Evolutionary conservation across 2,888 invertebrate genomes (phyloP).

Genomic region (Microplitis deprimator): DNA sequence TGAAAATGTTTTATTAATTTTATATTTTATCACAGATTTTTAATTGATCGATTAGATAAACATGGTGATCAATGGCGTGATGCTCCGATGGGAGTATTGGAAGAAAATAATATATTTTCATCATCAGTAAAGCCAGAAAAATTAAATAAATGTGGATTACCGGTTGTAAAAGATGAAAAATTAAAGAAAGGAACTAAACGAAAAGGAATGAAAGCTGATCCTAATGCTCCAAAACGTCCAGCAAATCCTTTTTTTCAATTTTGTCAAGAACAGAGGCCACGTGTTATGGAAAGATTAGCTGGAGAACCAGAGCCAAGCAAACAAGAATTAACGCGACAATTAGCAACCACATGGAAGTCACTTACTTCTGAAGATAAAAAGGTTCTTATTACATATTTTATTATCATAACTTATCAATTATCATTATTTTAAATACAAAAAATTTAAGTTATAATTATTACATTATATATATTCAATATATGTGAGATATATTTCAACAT

Average conservation of each 20-base stretch:
- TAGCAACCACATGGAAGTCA: slow-evolving; percentile 83
- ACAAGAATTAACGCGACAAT: slow-evolving; percentile 82
- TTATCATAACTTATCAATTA: no score
- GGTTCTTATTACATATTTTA: slow-evolving; percentile 66
- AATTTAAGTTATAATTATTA: no score
- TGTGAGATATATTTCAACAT: no score
- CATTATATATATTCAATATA: no score
- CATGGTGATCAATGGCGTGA: slow-evolving; percentile 81
- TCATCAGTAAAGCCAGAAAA: slow-evolving; percentile 64
- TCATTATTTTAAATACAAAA: no score
- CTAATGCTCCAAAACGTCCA: slow-evolving; percentile 84
- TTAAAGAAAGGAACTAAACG: slow-evolving; percentile 75
- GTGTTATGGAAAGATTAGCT: slow-evolving; percentile 79
- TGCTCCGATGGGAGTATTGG: slow-evolving; percentile 74
- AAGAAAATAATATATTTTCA: slow-evolving; percentile 68
- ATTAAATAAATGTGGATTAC: slow-evolving; percentile 56
- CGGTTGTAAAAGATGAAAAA: slow-evolving; percentile 62
- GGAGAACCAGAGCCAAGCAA: slow-evolving; percentile 81
- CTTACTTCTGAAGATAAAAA: slow-evolving; percentile 81
- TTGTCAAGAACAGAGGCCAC: slow-evolving; percentile 84
- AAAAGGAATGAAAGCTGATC: slow-evolving; percentile 78
- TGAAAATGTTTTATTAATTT: no score
- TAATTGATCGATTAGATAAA: slow-evolving; percentile 79
- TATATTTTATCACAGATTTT: slow-evolving; percentile 70
- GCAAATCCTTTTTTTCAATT: slow-evolving; percentile 88